phyloP scores from a whole-genome alignment of 2,888 invertebrate genomes.

The Scaptomyza parva region DNA sequence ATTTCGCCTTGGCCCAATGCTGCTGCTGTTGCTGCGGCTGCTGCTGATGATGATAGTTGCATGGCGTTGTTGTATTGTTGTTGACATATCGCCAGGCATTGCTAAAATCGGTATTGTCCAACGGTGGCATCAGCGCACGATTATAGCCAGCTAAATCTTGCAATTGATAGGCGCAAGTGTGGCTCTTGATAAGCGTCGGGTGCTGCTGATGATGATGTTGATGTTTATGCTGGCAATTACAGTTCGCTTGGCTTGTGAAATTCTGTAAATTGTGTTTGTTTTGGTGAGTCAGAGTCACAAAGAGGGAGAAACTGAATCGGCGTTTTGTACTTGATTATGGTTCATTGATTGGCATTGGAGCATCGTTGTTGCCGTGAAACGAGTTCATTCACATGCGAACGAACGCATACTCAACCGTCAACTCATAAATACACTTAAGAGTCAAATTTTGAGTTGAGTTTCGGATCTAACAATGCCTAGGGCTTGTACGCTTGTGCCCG shows the following conservation, averaged over 20 bases:
- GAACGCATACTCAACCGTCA: conserved; percentile 6
- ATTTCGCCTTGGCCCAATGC: conserved; percentile 43
- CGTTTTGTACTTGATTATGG: conserved; percentile 67
- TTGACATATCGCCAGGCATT: conserved; percentile 67
- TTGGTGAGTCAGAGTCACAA: conserved; percentile 15
- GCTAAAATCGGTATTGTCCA: conserved; percentile 79
- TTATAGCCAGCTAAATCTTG: conserved; percentile 81
- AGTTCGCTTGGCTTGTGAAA: conserved; percentile 76
- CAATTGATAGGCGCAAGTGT: conserved; percentile 82
- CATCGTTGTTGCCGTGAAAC: conserved; percentile 34
- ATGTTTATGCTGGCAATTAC: conserved; percentile 65
- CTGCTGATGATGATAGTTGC: conserved; percentile 62
- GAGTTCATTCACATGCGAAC: conserved; percentile 68
- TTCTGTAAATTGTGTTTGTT: conserved; percentile 60
- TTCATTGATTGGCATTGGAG: conserved; percentile 66
- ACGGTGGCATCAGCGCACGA: conserved; percentile 82
- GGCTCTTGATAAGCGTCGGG: conserved; percentile 69
- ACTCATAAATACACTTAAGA: conserved; percentile 29
- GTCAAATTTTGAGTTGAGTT: conserved; percentile 30
- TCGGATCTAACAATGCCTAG: conserved; percentile 44
- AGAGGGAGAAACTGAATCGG: not conserved
- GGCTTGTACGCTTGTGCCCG: conserved; percentile 48
- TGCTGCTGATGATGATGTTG: conserved; percentile 52
- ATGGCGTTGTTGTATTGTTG: conserved; percentile 60
- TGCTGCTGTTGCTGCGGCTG: conserved; percentile 42